A percentile compares a stretch with the other conserved stretches of the same genome.
Conservation (phyloP, 2,797 vertebrate species). For the Anguilla marmorata region DNA sequence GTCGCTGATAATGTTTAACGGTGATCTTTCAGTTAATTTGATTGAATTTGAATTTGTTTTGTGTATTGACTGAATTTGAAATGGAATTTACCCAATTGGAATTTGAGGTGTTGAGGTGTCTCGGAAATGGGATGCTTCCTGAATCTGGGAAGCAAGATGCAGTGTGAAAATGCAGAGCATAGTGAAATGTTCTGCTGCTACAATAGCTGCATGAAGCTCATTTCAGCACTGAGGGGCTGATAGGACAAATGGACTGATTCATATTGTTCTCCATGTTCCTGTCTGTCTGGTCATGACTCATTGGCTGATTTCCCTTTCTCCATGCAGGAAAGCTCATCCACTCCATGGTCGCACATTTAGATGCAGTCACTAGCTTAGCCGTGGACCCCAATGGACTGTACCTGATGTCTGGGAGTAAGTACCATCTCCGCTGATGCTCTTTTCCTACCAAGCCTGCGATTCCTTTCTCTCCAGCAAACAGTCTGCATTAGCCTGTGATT, state of each 20-base stretch:
- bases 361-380: conserved; percentile 95
- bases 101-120: too few species aligned
- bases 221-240: background rate
- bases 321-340: conserved; percentile 89
- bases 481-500: background rate
- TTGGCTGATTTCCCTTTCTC: background rate
- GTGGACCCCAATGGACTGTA: conserved; percentile 97
- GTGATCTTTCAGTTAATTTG: too few species aligned
- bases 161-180: background rate
- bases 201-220: background rate
- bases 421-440: background rate
- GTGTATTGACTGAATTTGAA: too few species aligned
- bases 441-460: background rate
- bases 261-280: background rate
- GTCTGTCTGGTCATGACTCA: background rate
- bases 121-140: too few species aligned
- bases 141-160: too few species aligned
- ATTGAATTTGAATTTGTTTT: too few species aligned
- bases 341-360: conserved; percentile 97
- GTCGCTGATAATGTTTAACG: too few species aligned
- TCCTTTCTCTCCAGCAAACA: background rate
- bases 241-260: background rate
- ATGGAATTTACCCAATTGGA: too few species aligned
- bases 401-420: conserved; percentile 95
- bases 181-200: background rate